phyloP scores from a whole-genome alignment of 2,113 vertebrate species.

The Falcunculus frontatus region DNA sequence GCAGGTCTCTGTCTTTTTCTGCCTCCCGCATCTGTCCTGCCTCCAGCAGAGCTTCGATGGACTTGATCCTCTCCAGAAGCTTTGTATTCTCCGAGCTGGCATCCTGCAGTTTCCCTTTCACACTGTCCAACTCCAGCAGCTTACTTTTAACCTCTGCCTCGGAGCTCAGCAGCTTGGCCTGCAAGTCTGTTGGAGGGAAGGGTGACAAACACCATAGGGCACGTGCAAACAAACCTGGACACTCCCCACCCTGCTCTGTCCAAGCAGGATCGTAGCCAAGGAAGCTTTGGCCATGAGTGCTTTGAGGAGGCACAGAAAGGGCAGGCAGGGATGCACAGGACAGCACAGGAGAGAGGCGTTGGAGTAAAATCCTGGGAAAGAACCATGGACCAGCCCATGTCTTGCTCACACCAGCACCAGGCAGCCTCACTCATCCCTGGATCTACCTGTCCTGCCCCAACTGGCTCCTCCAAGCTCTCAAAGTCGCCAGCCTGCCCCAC shows the following conservation, averaged over 20 bases:
- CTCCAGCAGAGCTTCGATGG: slow-evolving; percentile 84
- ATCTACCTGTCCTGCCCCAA: not conserved
- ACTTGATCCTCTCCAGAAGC: slow-evolving; percentile 79
- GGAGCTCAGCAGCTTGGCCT: slow-evolving; percentile 69
- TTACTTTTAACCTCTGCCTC: slow-evolving; percentile 79
- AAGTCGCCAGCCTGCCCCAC: not conserved
- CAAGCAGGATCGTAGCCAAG: not conserved
- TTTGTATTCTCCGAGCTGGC: slow-evolving; percentile 74
- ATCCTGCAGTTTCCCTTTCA: slow-evolving; percentile 77
- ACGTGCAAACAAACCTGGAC: not conserved
- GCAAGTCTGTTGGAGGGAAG: slow-evolving; percentile 74
- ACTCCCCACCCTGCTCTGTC: not conserved
- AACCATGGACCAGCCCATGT: accelerated
- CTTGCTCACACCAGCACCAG: not conserved
- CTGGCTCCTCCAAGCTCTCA: not conserved
- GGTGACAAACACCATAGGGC: not conserved
- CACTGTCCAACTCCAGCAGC: slow-evolving; percentile 71
- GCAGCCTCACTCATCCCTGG: not conserved
- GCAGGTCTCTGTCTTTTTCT: slow-evolving; percentile 58
- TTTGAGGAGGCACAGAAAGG: not conserved
- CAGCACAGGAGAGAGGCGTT: not conserved
- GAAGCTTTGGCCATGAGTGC: not conserved
- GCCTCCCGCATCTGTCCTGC: slow-evolving; percentile 74
- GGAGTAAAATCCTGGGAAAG: not conserved
- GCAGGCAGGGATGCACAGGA: not conserved